Conservation (phyloP, 2,113 vertebrate genomes). For the Nesoenas mayeri region DNA sequence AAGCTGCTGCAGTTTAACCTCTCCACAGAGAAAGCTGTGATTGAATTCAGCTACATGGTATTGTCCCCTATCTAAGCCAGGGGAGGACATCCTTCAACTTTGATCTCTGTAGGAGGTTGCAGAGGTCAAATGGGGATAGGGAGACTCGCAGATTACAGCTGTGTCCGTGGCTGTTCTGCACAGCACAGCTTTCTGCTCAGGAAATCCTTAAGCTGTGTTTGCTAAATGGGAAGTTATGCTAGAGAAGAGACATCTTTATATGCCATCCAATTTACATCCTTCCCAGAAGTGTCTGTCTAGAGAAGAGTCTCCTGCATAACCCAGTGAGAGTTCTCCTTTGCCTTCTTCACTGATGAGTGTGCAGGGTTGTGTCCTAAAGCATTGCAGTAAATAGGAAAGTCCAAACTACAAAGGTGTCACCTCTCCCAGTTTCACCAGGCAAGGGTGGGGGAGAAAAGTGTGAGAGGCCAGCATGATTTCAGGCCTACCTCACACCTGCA, state of each 20-base stretch:
- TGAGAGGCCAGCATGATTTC: not conserved
- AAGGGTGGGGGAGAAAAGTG: not conserved
- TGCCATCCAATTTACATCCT: not conserved
- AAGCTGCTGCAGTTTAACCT: not conserved
- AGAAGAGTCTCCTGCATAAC: not conserved
- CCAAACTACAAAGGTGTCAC: not conserved
- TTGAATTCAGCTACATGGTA: accelerated
- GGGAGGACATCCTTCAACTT: not conserved
- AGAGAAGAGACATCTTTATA: not conserved
- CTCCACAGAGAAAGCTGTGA: not conserved
- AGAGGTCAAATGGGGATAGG: not conserved
- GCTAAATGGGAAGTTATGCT: not conserved
- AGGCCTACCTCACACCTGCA: accelerated
- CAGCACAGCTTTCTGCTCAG: not conserved
- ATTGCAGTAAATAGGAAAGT: not conserved
- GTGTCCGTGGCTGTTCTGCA: accelerated
- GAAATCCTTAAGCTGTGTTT: not conserved
- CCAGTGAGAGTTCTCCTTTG: not conserved
- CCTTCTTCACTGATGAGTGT: not conserved
- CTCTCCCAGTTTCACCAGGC: not conserved
- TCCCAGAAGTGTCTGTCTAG: not conserved
- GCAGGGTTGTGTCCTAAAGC: not conserved
- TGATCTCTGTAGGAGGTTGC: not conserved
- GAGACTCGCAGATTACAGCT: not conserved
- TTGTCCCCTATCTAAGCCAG: not conserved